Conservation (phyloP, 1,140 invertebrate species). For the Hylaeus anthracinus region DNA sequence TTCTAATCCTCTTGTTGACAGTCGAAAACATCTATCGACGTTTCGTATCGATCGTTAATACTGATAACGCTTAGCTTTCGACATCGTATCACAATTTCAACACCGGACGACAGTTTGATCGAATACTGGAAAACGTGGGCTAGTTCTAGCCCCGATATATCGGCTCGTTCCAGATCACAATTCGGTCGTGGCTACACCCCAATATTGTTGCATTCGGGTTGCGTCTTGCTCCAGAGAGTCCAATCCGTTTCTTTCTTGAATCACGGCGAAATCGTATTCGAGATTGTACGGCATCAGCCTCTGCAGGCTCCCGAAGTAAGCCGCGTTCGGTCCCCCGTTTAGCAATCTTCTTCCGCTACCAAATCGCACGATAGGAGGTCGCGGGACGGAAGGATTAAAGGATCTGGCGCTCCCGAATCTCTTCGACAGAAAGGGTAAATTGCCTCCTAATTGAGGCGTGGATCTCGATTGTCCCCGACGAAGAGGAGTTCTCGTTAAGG, state of each 20-base stretch:
- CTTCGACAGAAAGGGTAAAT: constrained; percentile 85
- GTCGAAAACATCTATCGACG: too few relatives aligned
- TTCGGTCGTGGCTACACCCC: constrained; percentile 92
- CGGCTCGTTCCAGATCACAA: constrained; percentile 78
- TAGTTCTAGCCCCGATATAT: too few relatives aligned
- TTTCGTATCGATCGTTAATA: not conserved
- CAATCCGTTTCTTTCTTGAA: constrained; percentile 86
- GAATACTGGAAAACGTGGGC: too few relatives aligned
- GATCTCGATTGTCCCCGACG: constrained; percentile 78
- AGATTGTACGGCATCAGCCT: constrained; percentile 91
- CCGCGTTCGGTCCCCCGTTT: constrained; percentile 89
- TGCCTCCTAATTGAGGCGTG: constrained; percentile 74
- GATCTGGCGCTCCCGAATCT: constrained; percentile 90
- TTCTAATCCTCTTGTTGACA: not conserved
- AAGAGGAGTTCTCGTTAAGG: constrained; percentile 84
- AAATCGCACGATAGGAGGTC: constrained; percentile 74
- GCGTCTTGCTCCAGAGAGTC: constrained; percentile 89
- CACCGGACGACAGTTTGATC: not conserved
- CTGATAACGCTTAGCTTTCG: not conserved
- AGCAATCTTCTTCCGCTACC: constrained; percentile 80
- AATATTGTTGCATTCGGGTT: constrained; percentile 91
- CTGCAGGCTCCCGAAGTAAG: constrained; percentile 92
- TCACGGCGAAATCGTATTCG: constrained; percentile 91
- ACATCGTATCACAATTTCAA: not conserved
- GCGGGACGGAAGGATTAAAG: constrained; percentile 82